Evolutionary conservation across 2,797 vertebrate species (phyloP).

Genomic region (Acanthurus leucopareius): DNA sequence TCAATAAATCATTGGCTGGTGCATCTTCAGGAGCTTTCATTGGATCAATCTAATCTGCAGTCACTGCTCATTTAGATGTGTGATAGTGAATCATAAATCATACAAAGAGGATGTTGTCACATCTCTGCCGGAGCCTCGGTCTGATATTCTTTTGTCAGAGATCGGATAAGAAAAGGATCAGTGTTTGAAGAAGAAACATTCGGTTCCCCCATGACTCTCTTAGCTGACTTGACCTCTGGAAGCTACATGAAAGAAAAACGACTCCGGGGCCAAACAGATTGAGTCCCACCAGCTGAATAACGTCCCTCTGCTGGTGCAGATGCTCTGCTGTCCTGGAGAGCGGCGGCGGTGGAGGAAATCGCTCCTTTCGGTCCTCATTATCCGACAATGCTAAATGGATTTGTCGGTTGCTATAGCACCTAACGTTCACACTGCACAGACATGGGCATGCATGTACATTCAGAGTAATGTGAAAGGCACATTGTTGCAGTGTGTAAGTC

Average conservation of each 20-base stretch:
- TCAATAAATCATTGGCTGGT: not conserved
- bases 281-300: not conserved
- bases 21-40: not conserved
- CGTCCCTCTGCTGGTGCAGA: constrained; percentile 9
- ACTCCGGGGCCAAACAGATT: not conserved
- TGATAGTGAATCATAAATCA: not conserved
- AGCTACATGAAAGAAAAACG: constrained; percentile 1
- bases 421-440: constrained; percentile 40
- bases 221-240: constrained; percentile 6
- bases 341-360: constrained; percentile 11
- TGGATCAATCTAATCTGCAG: not conserved
- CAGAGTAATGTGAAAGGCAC: constrained; percentile 32
- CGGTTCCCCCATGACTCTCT: constrained; percentile 14
- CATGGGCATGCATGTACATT: constrained; percentile 28
- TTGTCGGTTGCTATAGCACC: constrained; percentile 46
- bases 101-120: not conserved
- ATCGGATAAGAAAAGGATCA: constrained; percentile 18
- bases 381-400: constrained; percentile 56
- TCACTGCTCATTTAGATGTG: not conserved
- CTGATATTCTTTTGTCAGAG: not conserved
- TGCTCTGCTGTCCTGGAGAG: constrained; percentile 36
- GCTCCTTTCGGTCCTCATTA: constrained; percentile 52
- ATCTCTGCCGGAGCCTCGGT: not conserved
- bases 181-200: constrained; percentile 44
- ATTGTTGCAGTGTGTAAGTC: constrained; percentile 33